phyloP scores from a whole-genome alignment of 35 echinoderm and acorn worm species.

The Amphiura filiformis region DNA sequence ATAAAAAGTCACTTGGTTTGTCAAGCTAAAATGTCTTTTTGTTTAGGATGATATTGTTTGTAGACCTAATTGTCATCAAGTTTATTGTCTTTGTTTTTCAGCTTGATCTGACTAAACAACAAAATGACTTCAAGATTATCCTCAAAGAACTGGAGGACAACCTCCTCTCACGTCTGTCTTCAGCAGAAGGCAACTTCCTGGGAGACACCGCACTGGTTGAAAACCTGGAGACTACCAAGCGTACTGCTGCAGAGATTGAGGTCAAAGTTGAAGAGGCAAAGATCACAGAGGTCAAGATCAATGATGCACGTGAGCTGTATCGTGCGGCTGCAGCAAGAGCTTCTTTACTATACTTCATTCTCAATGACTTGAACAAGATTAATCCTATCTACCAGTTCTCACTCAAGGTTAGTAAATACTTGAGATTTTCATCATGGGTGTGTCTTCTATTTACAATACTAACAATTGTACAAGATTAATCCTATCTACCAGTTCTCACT shows the following conservation, averaged over 20 bases:
- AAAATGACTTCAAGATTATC: slow-evolving; percentile 99
- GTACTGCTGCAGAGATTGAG: slow-evolving; percentile 94
- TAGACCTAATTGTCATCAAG: background rate
- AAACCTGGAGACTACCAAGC: slow-evolving; percentile 96
- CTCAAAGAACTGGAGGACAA: slow-evolving; percentile 98
- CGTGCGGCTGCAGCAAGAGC: slow-evolving; percentile 89
- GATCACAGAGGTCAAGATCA: slow-evolving; percentile 96
- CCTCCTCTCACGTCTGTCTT: slow-evolving; percentile 89
- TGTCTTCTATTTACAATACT: too few species aligned
- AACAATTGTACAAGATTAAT: too few species aligned
- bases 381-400: slow-evolving; percentile 99
- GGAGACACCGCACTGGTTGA: slow-evolving; percentile 96
- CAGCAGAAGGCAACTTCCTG: slow-evolving; percentile 98
- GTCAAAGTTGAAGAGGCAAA: slow-evolving; percentile 98
- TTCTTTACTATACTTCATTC: slow-evolving; percentile 96
- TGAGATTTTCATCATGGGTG: too few species aligned
- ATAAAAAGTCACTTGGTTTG: too few species aligned
- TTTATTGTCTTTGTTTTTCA: too few species aligned
- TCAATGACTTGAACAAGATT: slow-evolving; percentile 97
- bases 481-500: too few species aligned
- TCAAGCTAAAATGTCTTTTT: too few species aligned
- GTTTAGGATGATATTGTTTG: too few species aligned
- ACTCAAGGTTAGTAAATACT: slow-evolving; percentile 94
- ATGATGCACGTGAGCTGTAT: slow-evolving; percentile 93
- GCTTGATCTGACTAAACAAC: slow-evolving; percentile 95